A percentile compares a stretch with the other conserved stretches of the same genome.
Conservation (phyloP, 2,113 vertebrate species). For the Chinchilla lanigera region DNA sequence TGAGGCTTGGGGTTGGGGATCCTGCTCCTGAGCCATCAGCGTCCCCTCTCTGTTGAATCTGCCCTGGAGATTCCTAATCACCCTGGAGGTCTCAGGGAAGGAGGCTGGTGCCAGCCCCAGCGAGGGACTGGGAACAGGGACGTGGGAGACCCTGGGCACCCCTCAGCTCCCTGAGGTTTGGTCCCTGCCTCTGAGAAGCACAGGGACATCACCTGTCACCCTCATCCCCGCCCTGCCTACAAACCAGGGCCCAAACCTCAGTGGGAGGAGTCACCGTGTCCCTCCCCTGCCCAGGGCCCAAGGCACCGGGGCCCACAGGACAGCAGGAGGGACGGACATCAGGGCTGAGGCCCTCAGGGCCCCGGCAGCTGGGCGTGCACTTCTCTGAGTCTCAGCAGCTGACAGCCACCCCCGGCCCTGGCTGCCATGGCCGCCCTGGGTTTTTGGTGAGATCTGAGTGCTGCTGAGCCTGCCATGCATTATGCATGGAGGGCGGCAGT, state of each 20-base stretch:
- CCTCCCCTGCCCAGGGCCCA: not conserved
- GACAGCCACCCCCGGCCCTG: rapidly evolving
- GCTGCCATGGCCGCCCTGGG: not conserved
- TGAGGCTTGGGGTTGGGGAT: no score
- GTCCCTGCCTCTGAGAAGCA: not conserved
- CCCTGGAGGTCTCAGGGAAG: not conserved
- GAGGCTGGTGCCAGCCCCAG: no score
- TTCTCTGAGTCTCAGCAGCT: rapidly evolving
- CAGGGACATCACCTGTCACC: rapidly evolving
- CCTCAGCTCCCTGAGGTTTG: not conserved
- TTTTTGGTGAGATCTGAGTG: slow-evolving; percentile 64
- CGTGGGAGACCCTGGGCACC: not conserved
- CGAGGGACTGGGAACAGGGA: not conserved
- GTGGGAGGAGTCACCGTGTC: rapidly evolving
- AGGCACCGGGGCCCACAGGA: rapidly evolving
- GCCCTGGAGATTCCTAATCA: not conserved
- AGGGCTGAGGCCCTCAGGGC: rapidly evolving
- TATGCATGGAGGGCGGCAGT: slow-evolving; percentile 13
- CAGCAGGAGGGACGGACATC: rapidly evolving
- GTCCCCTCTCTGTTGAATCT: not conserved
- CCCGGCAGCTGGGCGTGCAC: rapidly evolving
- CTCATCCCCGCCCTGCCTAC: rapidly evolving
- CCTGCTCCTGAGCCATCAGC: not conserved
- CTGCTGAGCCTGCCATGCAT: not conserved
- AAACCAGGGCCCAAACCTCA: not conserved